Evolutionary conservation across 1,140 invertebrate genomes (phyloP).

Genomic region (Heterodera schachtii): DNA sequence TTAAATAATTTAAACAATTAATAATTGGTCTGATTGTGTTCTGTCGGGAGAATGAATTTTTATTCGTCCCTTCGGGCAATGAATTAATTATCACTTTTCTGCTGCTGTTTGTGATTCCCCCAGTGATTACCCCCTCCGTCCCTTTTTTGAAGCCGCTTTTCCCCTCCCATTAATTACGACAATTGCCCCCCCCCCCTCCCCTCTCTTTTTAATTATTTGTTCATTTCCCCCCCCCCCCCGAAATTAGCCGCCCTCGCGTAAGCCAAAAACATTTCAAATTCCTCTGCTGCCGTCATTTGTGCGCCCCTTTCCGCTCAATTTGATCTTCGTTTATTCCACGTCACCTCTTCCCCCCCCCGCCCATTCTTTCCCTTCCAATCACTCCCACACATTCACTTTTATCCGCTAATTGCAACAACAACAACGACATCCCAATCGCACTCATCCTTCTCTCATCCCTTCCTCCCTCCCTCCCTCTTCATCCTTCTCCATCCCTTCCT

Average conservation of each 20-base stretch:
- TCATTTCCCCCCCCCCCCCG: too few relatives aligned
- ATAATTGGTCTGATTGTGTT: background rate
- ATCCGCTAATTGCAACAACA: background rate
- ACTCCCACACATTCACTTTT: background rate
- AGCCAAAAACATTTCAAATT: background rate
- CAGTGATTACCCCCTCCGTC: background rate
- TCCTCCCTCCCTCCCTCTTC: too few relatives aligned
- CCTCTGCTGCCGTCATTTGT: background rate
- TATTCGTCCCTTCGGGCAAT: too few relatives aligned
- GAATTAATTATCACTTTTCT: too few relatives aligned
- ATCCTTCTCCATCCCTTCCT: too few relatives aligned
- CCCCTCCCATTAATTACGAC: background rate
- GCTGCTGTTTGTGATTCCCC: background rate
- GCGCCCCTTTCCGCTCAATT: background rate
- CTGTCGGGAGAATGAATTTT: background rate
- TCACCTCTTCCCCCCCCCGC: background rate
- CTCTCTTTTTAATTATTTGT: too few relatives aligned
- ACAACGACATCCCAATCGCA: background rate
- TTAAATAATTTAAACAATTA: background rate
- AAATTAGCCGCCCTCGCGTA: background rate
- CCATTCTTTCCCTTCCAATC: background rate
- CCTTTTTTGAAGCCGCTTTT: background rate
- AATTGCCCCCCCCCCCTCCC: too few relatives aligned
- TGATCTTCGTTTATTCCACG: background rate
- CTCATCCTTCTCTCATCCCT: too few relatives aligned